Evolutionary conservation across 2,888 invertebrate species (phyloP), one percentile per base, ranked within the genome.

Genomic region (Eilema griseolum): DNA sequence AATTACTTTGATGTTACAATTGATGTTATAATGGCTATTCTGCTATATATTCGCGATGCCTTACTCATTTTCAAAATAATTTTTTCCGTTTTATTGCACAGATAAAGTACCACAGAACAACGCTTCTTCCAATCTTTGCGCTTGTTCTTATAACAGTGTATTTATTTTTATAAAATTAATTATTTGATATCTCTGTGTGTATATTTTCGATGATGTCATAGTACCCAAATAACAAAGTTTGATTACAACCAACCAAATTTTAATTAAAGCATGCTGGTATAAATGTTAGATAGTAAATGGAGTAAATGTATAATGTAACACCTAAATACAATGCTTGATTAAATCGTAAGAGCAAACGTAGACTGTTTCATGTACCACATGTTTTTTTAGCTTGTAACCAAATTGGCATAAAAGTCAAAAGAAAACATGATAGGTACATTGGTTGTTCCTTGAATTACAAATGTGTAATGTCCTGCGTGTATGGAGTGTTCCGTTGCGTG

Each of bases 331-430:
- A 68, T 69, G 79, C 79, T 79, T 78, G 78, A 66, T 75, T 65
- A 41, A 76, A 65, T 75, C 73, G 70, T 73, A 72, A 66, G 69
- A 65, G 56, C 61, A 67, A 70, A 70, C 24, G 78, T 78, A 80
- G 76, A 73, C 72, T 78, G 78, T 80, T 72, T 80, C 74, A 77
- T 77, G 67, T 67, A 62, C 71, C 62, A 31, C 28, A 66, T 37
- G 33, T 64, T 69, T 23, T n/a, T 41, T 57, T 12, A 57, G 28
- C 57, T 63, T 61, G 24, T 41, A 23, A 33, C 31, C 4, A 33
- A 8, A 63, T 69, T 57, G 20, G n/a, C 33, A 56, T 37, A 33
- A 63, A 46, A 14, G 4, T 20, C 63, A 46, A 24, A n/a, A n/a
- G n/a, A n/a, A n/a, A 69, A 64, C 63, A n/a, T 24, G 1, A 41